Evolutionary conservation across 2,113 vertebrate species (phyloP).

Genomic region (Catharus minimus): DNA sequence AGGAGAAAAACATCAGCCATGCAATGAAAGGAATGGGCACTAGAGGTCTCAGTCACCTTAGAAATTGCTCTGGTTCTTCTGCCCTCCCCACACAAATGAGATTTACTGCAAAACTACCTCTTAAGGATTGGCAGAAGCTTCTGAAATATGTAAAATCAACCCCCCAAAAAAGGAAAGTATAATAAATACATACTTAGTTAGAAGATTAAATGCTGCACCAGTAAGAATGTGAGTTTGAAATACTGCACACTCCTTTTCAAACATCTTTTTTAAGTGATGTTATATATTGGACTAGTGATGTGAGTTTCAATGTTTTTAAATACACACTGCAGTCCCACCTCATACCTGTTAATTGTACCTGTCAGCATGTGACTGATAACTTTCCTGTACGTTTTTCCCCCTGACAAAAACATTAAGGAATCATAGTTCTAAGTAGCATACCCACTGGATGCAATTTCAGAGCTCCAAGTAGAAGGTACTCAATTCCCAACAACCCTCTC

Average conservation of each 20-base stretch:
- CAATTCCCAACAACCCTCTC: background rate
- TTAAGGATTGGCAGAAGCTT: background rate
- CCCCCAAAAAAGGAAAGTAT: background rate
- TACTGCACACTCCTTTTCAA: background rate
- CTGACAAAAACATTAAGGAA: background rate
- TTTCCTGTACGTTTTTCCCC: background rate
- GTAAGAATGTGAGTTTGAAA: background rate
- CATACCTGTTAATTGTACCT: background rate
- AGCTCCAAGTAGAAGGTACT: background rate
- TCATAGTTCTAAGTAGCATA: background rate
- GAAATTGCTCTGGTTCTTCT: background rate
- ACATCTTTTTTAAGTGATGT: background rate
- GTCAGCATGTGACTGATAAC: background rate
- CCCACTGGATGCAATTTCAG: background rate
- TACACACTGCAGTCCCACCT: background rate
- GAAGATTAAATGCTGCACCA: background rate
- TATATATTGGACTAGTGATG: background rate
- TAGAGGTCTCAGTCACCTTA: constrained; percentile 68
- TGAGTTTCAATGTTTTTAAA: background rate
- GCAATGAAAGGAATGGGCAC: constrained; percentile 31
- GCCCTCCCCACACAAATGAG: background rate
- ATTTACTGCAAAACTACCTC: background rate
- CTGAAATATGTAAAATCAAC: background rate
- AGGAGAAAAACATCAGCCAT: background rate
- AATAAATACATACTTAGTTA: background rate